Conservation (phyloP, 2,113 vertebrate genomes). For the Limnothrissa miodon region DNA sequence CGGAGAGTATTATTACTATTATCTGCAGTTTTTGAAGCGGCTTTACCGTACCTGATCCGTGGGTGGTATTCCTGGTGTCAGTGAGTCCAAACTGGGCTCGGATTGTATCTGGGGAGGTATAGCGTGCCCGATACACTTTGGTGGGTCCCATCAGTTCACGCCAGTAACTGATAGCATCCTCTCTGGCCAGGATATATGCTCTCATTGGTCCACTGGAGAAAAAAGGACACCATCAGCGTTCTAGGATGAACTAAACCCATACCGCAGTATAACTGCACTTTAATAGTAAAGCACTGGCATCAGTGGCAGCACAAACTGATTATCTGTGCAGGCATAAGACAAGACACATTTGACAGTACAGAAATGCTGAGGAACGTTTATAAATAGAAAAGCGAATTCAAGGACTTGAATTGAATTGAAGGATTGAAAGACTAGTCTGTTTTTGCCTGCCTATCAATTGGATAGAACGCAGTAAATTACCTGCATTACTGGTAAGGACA, state of each 20-base stretch:
- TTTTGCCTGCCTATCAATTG: no score
- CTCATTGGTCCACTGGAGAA: slow-evolving; percentile 85
- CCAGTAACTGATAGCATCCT: slow-evolving; percentile 84
- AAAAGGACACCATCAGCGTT: neutral
- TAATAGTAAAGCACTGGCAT: neutral
- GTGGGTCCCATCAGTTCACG: slow-evolving; percentile 93
- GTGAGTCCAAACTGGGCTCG: slow-evolving; percentile 88
- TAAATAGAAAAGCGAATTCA: no score
- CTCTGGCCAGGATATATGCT: slow-evolving; percentile 87
- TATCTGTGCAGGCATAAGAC: neutral
- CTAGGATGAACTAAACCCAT: neutral
- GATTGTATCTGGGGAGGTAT: slow-evolving; percentile 76
- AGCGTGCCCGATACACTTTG: slow-evolving; percentile 84
- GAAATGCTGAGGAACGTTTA: neutral
- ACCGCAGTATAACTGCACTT: neutral
- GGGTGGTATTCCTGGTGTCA: slow-evolving; percentile 92
- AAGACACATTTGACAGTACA: neutral
- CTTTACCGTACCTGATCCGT: slow-evolving; percentile 83
- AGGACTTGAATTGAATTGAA: no score
- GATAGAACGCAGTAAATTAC: no score
- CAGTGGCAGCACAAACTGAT: neutral
- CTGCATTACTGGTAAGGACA: no score
- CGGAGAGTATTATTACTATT: no score
- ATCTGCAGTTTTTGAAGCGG: neutral
- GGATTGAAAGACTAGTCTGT: no score